These are phyloP conservation scores for Lophius piscatorius DNA, from an alignment of 2,113 vertebrate species.

Conservation along the genomic window DNA sequence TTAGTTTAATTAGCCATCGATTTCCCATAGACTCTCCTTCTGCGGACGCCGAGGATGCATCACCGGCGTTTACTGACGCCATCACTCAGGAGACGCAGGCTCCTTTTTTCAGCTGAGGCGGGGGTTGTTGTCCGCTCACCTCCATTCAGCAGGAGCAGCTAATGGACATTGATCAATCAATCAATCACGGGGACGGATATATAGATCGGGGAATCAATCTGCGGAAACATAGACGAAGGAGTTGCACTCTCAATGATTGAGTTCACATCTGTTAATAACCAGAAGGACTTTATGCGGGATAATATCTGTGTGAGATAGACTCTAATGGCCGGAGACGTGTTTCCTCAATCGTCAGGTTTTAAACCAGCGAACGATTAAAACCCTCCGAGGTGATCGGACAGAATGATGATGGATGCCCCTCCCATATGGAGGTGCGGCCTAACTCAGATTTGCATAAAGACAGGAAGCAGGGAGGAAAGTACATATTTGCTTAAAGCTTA, in stretches of 20 bases:
- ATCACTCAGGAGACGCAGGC: constrained; percentile 54
- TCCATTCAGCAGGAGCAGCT: constrained; percentile 35
- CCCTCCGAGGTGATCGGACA: neutral
- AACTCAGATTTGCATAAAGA: too few relatives aligned
- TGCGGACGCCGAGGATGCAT: constrained; percentile 57
- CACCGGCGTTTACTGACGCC: constrained; percentile 65
- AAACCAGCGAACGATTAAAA: neutral
- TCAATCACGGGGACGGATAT: constrained; percentile 28
- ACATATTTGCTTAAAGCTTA: too few relatives aligned
- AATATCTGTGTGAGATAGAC: neutral
- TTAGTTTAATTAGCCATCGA: constrained; percentile 76
- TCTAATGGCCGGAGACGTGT: neutral
- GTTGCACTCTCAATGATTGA: constrained; percentile 19
- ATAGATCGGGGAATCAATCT: constrained; percentile 39
- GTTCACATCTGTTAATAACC: constrained; percentile 20
- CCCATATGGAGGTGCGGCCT: too few relatives aligned
- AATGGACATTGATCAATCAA: constrained; percentile 59
- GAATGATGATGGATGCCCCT: neutral
- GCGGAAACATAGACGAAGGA: constrained; percentile 50
- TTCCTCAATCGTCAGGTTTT: neutral
- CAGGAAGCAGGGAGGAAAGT: too few relatives aligned
- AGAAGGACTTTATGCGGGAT: neutral
- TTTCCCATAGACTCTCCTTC: constrained; percentile 55
- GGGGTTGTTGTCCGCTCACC: constrained; percentile 38
- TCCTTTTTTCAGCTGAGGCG: constrained; percentile 62